These are phyloP conservation scores for Mystacornis crossleyi DNA, from an alignment of 2,113 vertebrate genomes.

Conservation along the genomic window DNA sequence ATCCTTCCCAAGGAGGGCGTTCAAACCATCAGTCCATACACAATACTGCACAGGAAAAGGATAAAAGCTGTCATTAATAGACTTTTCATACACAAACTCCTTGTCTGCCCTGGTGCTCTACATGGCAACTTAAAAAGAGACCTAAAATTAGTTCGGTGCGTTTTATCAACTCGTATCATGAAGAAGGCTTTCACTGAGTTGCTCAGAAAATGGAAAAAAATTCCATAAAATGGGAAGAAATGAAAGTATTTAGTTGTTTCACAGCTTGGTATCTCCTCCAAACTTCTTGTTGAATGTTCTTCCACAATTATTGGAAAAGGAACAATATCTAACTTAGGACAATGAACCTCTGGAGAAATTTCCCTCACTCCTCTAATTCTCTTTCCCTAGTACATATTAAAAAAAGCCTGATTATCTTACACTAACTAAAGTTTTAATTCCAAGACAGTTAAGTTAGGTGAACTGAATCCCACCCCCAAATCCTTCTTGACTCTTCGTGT, in stretches of 20 bases:
- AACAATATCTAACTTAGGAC: background rate
- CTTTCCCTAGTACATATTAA: background rate
- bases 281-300: background rate
- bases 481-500: background rate
- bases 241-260: background rate
- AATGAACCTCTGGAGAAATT: background rate
- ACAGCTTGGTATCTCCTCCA: background rate
- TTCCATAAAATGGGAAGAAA: background rate
- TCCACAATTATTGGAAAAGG: background rate
- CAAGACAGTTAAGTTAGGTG: background rate
- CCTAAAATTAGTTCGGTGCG: background rate
- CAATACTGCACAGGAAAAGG: constrained; percentile 83
- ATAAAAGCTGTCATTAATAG: background rate
- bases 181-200: background rate
- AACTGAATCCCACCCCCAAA: background rate
- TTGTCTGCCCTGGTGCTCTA: background rate
- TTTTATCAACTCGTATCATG: background rate
- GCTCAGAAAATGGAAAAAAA: background rate
- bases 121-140: background rate
- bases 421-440: background rate
- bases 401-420: background rate
- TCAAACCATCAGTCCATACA: constrained; percentile 97
- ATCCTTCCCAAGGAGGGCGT: constrained; percentile 95
- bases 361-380: background rate
- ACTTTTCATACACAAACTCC: background rate